Base-by-base conservation (phyloP, 2,113 vertebrate genomes). In the Hemibagrus wyckioides region DNA sequence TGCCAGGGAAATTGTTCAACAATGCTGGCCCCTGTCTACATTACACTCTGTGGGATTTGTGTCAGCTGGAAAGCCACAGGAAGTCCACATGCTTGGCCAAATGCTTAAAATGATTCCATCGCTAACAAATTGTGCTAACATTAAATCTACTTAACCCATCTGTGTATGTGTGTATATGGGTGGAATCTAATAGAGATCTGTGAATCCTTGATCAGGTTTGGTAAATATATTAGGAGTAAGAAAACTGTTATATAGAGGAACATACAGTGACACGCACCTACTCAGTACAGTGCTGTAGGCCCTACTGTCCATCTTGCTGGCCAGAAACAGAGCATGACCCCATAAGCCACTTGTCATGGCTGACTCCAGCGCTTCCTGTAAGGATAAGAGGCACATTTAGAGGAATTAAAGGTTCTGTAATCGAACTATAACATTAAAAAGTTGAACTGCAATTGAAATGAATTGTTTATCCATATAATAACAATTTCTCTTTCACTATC, bases 261-360 rank as follows among this genome's bases (percentile, higher is more conserved):
- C 0, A 67, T 44, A 73, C 48, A 77, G 10, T 44, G 44, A 48
- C 39, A 83, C 82, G 56, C 87, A 91, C 97, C 95, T 94, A 96
- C 95, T 95, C 91, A 99, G 94, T 81, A 98, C 97, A 88, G 95
- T 96, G 92, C 93, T 97, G 87, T 99, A 97, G 0, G 97, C 96
- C 90, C 97, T 94, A 57, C 91, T 88, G 90, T 98, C 97, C 97
- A 98, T 98, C 92, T 97, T 99, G 92, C 97, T 98, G 89, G 97
- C 96, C 57, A 99, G 94, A 91, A 99, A 98, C 52, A 99, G 92
- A 0, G 97, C 97, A 7, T 99, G 98, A 9, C 97, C 98, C 97
- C 98, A 99, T 69, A 99, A 91, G 5, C 96, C 94, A 65, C 93
- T 96, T 90, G 93, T 95, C 97, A 98, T 98, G 63, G 98, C 97